phyloP scores from a whole-genome alignment of 2,797 vertebrate genomes.

The Sebastes steindachneri region DNA sequence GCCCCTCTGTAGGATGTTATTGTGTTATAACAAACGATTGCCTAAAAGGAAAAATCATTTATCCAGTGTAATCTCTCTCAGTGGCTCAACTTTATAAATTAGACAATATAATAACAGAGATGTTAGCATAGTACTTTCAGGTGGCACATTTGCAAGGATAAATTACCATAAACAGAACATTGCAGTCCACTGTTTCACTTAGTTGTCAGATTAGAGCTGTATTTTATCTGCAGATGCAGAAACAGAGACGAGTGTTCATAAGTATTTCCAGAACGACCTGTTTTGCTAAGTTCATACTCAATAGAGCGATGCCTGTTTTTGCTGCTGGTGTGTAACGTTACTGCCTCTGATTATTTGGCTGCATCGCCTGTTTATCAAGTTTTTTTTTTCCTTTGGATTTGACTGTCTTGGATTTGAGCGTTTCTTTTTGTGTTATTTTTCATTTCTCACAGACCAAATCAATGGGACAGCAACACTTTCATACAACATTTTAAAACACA shows the following conservation, averaged over 20 bases:
- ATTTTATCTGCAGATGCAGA: neutral
- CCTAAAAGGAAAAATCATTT: neutral
- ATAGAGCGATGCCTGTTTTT: neutral
- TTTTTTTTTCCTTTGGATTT: neutral
- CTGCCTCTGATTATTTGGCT: neutral
- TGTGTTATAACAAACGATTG: neutral
- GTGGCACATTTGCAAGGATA: neutral
- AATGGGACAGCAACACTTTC: neutral
- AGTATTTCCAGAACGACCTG: constrained; percentile 40
- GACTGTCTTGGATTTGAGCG: too few species aligned
- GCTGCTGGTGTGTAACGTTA: neutral
- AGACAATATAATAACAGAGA: neutral
- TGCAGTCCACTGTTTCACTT: neutral
- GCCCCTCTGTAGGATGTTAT: neutral
- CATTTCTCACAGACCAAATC: neutral
- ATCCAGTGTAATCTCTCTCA: neutral
- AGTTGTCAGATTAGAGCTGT: neutral
- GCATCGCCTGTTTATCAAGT: constrained; percentile 1
- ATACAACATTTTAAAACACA: neutral
- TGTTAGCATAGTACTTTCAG: neutral
- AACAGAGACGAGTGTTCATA: neutral
- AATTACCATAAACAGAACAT: neutral
- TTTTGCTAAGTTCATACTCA: constrained; percentile 8
- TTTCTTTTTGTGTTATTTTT: neutral
- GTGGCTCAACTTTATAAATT: neutral